These are phyloP conservation scores for Lottia scabra DNA, from an alignment of 2,888 invertebrate species.

Conservation along the genomic window DNA sequence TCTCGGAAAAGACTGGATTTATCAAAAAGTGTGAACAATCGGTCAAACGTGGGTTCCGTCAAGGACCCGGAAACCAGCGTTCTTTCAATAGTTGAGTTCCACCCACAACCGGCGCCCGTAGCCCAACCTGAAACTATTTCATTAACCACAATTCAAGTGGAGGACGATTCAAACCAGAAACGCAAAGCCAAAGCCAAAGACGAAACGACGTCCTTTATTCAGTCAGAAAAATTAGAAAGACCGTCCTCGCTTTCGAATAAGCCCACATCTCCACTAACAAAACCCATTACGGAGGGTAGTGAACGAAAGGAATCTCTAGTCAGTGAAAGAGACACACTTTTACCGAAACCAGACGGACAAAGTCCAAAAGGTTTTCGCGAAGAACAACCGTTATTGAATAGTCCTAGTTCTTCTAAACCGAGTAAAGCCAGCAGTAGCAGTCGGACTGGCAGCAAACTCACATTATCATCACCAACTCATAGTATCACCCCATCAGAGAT, in stretches of 20 bases:
- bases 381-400: neutral
- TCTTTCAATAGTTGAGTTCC: too few species aligned
- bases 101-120: neutral
- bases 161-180: neutral
- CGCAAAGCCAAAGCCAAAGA: neutral
- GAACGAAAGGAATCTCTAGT: conserved; percentile 15
- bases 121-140: neutral
- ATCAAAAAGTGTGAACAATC: conserved; percentile 24
- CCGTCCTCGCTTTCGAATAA: conserved; percentile 56
- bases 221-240: conserved; percentile 43
- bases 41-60: conserved; percentile 17
- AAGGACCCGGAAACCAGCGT: neutral
- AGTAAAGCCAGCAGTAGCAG: conserved; percentile 42
- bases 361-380: conserved; percentile 55
- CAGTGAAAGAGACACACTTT: conserved; percentile 48
- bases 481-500: conserved; percentile 56
- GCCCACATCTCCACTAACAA: conserved; percentile 27
- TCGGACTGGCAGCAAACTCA: conserved; percentile 40
- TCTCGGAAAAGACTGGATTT: conserved; percentile 40
- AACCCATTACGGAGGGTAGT: conserved; percentile 12
- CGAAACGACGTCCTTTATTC: conserved; percentile 53
- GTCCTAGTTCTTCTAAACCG: conserved; percentile 39
- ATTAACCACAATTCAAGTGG: neutral
- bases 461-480: conserved; percentile 55
- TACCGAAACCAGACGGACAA: conserved; percentile 61